A percentile compares a stretch with the other conserved stretches of the same genome.
phyloP scores from a whole-genome alignment of 2,113 vertebrate genomes.

The Coptodon rendalli region DNA sequence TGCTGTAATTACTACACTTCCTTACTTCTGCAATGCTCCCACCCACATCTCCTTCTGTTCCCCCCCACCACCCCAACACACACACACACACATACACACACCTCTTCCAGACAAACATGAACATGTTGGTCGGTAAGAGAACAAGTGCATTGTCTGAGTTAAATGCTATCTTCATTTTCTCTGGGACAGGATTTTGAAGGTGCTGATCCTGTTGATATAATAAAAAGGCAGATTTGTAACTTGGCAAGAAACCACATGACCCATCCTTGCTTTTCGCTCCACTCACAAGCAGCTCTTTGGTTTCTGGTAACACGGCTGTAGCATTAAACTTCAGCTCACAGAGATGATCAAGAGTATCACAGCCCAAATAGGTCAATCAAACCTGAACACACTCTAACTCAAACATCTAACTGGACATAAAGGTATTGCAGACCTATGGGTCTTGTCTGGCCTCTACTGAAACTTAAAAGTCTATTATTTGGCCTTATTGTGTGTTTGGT shows the following conservation, averaged over 20 bases:
- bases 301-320: slow-evolving; percentile 18
- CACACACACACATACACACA: not conserved
- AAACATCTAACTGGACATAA: slow-evolving; percentile 24
- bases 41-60: not conserved
- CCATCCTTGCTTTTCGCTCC: slow-evolving; percentile 27
- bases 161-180: slow-evolving; percentile 32
- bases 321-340: slow-evolving; percentile 40
- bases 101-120: slow-evolving; percentile 25
- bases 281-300: slow-evolving; percentile 27
- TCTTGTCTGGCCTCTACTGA: not conserved
- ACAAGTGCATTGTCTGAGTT: slow-evolving; percentile 43
- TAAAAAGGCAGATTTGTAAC: slow-evolving; percentile 23
- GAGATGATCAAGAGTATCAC: slow-evolving; percentile 15
- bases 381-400: slow-evolving; percentile 22
- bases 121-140: slow-evolving; percentile 48
- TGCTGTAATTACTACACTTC: slow-evolving; percentile 96
- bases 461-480: slow-evolving; percentile 56
- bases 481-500: slow-evolving; percentile 40
- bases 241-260: slow-evolving; percentile 19
- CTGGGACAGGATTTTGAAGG: slow-evolving; percentile 4
- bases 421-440: slow-evolving; percentile 24
- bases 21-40: slow-evolving; percentile 71
- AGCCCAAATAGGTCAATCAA: slow-evolving; percentile 19
- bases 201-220: slow-evolving; percentile 17
- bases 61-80: not conserved